A percentile compares a stretch with the other conserved stretches of the same genome.
These are phyloP conservation scores for Orientallactaga sibirica DNA, from an alignment of 2,797 vertebrate genomes.

Conservation along the genomic window DNA sequence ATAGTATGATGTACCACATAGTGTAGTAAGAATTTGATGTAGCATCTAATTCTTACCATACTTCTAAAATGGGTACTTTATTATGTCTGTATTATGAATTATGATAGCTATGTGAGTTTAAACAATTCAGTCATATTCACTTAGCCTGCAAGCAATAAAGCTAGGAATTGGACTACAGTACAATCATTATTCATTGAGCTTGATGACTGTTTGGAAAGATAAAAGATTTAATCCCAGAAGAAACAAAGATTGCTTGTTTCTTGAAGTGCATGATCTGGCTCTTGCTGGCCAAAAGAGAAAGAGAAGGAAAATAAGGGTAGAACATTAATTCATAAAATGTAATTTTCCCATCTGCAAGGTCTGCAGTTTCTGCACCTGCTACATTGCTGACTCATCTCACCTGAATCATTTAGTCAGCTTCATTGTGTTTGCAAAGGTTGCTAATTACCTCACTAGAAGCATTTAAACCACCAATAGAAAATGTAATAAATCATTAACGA, in stretches of 20 bases:
- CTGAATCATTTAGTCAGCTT: conserved; percentile 81
- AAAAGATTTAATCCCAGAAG: conserved; percentile 50
- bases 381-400: conserved; percentile 84
- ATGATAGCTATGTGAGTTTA: neutral
- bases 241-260: conserved; percentile 59
- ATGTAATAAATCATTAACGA: conserved; percentile 80
- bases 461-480: conserved; percentile 78
- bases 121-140: neutral
- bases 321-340: conserved; percentile 84
- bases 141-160: neutral
- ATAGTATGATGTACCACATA: neutral
- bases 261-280: conserved; percentile 68
- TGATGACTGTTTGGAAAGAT: neutral
- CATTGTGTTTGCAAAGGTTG: conserved; percentile 76
- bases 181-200: neutral
- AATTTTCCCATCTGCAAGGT: conserved; percentile 84
- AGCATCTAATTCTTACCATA: neutral
- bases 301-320: conserved; percentile 84
- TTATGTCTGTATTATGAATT: neutral
- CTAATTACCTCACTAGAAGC: conserved; percentile 76
- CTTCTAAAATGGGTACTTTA: neutral
- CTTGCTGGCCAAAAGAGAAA: conserved; percentile 66
- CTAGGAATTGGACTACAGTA: neutral
- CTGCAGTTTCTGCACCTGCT: conserved; percentile 84
- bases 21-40: neutral